phyloP scores from a whole-genome alignment of 2,888 invertebrate species.

The Lamproptera curius region DNA sequence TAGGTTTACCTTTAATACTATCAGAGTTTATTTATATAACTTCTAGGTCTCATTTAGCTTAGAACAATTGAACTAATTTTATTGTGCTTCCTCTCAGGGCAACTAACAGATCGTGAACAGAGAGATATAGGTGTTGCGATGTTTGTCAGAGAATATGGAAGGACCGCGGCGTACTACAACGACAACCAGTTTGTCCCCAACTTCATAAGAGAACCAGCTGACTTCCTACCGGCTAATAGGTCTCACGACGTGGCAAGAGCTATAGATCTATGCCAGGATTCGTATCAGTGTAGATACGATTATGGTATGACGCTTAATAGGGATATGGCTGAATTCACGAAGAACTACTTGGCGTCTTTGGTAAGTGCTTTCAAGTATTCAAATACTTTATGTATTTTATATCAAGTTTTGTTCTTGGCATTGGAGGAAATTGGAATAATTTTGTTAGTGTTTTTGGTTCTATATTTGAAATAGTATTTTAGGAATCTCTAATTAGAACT shows the following conservation, averaged over 20 bases:
- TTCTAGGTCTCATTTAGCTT: too few species aligned
- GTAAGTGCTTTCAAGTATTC: too few species aligned
- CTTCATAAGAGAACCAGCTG: conserved; percentile 82
- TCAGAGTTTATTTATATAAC: too few species aligned
- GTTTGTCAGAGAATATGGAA: conserved; percentile 87
- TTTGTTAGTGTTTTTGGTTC: too few species aligned
- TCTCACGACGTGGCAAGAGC: conserved; percentile 81
- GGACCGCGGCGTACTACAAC: conserved; percentile 89
- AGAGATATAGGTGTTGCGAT: conserved; percentile 84
- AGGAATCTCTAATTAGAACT: conserved; percentile 37
- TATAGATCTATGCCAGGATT: conserved; percentile 85
- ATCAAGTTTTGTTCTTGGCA: too few species aligned
- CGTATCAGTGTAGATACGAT: conserved; percentile 93
- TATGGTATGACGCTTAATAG: conserved; percentile 90
- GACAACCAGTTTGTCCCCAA: conserved; percentile 88
- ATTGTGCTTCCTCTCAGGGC: conserved; percentile 83
- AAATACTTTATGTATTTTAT: too few species aligned
- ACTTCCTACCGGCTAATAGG: conserved; percentile 86
- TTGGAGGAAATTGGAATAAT: too few species aligned
- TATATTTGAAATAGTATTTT: too few species aligned
- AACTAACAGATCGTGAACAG: conserved; percentile 88
- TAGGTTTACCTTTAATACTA: too few species aligned
- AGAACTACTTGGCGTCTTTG: conserved; percentile 85
- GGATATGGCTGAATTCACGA: conserved; percentile 91
- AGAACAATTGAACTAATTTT: too few species aligned